These are phyloP conservation scores for Jordanella pulchra DNA, from an alignment of 2,797 vertebrate species.

Conservation along the genomic window DNA sequence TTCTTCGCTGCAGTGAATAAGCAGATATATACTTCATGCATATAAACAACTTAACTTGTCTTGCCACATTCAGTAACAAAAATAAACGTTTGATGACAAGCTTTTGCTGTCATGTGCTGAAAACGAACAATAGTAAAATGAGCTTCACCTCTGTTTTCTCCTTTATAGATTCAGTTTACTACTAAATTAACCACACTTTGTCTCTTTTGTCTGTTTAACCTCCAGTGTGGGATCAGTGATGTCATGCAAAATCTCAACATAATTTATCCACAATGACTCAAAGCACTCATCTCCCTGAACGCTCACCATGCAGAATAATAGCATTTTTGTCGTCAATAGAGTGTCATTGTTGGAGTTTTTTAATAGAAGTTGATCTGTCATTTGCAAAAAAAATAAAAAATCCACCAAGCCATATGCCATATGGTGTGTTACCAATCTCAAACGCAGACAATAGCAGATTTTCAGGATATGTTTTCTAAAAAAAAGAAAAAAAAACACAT, in stretches of 20 bases:
- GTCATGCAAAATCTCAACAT: background rate
- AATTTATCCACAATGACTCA: background rate
- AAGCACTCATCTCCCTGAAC: background rate
- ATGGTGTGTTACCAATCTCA: conserved; percentile 9
- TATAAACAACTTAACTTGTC: conserved; percentile 15
- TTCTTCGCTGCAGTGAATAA: conserved; percentile 47
- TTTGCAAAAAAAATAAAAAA: background rate
- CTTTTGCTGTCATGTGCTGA: background rate
- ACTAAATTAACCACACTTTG: background rate
- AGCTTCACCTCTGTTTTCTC: background rate
- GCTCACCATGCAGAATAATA: background rate
- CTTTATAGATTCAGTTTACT: background rate
- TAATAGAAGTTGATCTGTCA: background rate
- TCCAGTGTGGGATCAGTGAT: conserved; percentile 14
- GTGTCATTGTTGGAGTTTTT: background rate
- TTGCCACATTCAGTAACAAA: background rate
- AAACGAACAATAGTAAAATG: background rate
- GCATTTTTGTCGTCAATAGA: background rate
- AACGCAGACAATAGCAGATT: conserved; percentile 37
- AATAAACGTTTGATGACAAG: conserved; percentile 11
- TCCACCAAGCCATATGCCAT: no score
- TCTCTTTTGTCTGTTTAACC: background rate
- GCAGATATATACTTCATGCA: background rate
- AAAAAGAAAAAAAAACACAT: background rate
- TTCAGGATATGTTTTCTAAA: background rate